Conservation (phyloP, 2,888 invertebrate species). For the Hermaeophaga mercurialis region DNA sequence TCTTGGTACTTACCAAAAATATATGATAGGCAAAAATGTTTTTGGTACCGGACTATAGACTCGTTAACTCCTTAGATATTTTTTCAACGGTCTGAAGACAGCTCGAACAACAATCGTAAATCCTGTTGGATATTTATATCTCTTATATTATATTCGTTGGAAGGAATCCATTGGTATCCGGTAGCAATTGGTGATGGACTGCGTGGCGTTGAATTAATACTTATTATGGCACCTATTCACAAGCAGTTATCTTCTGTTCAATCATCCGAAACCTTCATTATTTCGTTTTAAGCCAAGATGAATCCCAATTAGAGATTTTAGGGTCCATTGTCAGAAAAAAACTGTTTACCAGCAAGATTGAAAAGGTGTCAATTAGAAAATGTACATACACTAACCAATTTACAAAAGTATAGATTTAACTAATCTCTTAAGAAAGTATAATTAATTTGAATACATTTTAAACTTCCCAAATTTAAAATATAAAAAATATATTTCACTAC, state of each 20-base stretch:
- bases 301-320: constrained; percentile 8
- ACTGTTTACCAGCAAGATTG: no score
- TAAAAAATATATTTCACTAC: no score
- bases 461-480: no score
- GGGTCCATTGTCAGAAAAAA: background rate
- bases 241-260: constrained; percentile 15
- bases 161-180: constrained; percentile 43
- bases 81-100: constrained; percentile 35
- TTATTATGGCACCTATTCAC: constrained; percentile 20
- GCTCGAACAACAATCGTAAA: constrained; percentile 33
- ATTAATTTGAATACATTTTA: no score
- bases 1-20: no score
- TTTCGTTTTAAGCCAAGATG: constrained; percentile 1
- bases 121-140: constrained; percentile 37
- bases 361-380: no score
- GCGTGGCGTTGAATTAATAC: constrained; percentile 19
- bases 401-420: no score
- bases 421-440: no score
- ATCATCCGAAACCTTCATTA: constrained; percentile 5
- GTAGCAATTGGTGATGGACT: constrained; percentile 34
- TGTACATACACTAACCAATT: no score
- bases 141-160: constrained; percentile 36
- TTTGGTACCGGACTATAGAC: constrained; percentile 24
- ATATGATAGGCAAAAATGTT: no score
- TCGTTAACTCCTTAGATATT: constrained; percentile 28